phyloP scores from a whole-genome alignment of 2,888 invertebrate species.

The Netelia inedita region DNA sequence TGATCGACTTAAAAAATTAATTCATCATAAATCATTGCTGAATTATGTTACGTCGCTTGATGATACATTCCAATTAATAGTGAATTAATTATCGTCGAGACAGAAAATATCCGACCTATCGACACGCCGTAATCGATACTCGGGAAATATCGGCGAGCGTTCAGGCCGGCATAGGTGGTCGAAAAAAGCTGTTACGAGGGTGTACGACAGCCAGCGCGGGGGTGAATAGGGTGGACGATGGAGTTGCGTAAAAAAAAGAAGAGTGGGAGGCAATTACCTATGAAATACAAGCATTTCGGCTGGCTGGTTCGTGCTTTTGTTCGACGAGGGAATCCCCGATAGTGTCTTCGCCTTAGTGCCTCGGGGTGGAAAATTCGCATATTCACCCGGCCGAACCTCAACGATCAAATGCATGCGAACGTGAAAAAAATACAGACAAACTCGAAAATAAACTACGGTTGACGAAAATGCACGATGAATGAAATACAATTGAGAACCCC shows the following conservation, averaged over 20 bases:
- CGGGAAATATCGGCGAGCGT: conserved; percentile 26
- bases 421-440: conserved; percentile 23
- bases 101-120: background rate
- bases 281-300: conserved; percentile 66
- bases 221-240: conserved; percentile 32
- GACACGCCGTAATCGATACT: background rate
- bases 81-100: conserved; percentile 22
- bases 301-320: conserved; percentile 63
- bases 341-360: conserved; percentile 62
- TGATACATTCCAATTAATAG: conserved; percentile 6
- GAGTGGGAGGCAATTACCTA: conserved; percentile 64
- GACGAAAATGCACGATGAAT: background rate
- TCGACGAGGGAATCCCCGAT: conserved; percentile 29
- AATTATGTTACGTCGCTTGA: conserved; percentile 48
- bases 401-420: conserved; percentile 30
- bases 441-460: background rate
- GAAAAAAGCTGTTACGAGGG: conserved; percentile 47
- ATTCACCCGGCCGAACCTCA: conserved; percentile 33
- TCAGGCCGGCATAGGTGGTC: conserved; percentile 25
- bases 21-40: conserved; percentile 28
- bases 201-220: conserved; percentile 23
- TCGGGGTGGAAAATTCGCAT: conserved; percentile 49
- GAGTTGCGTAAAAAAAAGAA: conserved; percentile 30
- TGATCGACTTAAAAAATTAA: no score
- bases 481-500: no score